Evolutionary conservation across 2,888 invertebrate species (phyloP).

Genomic region (Agapetus fuscipes): DNA sequence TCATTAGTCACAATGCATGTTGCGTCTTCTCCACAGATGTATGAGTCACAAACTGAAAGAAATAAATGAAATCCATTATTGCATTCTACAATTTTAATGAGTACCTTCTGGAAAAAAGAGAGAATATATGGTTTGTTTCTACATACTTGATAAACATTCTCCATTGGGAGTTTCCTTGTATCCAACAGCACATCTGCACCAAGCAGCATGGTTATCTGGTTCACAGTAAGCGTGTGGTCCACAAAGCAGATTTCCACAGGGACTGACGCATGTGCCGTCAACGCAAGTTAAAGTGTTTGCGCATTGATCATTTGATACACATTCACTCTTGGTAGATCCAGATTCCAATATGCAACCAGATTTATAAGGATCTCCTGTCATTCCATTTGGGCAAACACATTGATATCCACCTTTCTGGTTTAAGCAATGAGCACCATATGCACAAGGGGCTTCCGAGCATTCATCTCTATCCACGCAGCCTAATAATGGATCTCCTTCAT

Average conservation of each 20-base stretch:
- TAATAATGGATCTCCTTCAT: slow-evolving; percentile 74
- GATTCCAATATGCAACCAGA: slow-evolving; percentile 58
- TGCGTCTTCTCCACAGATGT: slow-evolving; percentile 73
- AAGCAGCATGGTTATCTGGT: slow-evolving; percentile 77
- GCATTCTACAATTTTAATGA: too few species aligned
- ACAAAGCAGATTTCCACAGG: slow-evolving; percentile 68
- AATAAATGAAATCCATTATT: too few species aligned
- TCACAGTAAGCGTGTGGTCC: slow-evolving; percentile 81
- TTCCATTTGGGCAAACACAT: slow-evolving; percentile 76
- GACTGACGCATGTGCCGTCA: slow-evolving; percentile 70
- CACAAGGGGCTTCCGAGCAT: slow-evolving; percentile 75
- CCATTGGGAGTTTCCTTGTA: slow-evolving; percentile 69
- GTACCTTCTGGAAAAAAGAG: too few species aligned
- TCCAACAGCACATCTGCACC: slow-evolving; percentile 80
- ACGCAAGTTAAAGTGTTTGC: slow-evolving; percentile 71
- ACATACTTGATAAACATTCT: slow-evolving; percentile 73
- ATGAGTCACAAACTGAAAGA: slow-evolving; percentile 56
- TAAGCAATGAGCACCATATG: slow-evolving; percentile 78
- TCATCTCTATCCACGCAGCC: slow-evolving; percentile 83
- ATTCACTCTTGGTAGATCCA: slow-evolving; percentile 54
- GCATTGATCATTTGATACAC: slow-evolving; percentile 65
- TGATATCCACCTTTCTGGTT: slow-evolving; percentile 79
- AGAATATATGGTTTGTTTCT: too few species aligned
- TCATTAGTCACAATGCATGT: slow-evolving; percentile 75
- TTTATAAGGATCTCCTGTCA: slow-evolving; percentile 77